Evolutionary conservation across 1,140 invertebrate species (phyloP).

Genomic region (Cydia pomonella): DNA sequence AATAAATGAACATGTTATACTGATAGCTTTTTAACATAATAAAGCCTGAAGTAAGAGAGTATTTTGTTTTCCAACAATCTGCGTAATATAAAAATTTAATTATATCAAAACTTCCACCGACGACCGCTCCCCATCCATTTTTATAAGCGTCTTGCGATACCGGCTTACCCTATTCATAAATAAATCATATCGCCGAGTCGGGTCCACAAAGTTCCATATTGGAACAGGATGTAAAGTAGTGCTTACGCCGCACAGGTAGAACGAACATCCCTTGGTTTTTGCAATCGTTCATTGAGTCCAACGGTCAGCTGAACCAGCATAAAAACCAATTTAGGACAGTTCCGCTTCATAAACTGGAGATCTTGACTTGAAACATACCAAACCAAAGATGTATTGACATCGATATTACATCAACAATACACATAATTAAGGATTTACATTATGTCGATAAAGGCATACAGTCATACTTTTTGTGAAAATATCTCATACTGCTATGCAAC

Average conservation of each 20-base stretch:
- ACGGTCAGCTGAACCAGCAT: neutral
- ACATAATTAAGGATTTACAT: too few relatives aligned
- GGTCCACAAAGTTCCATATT: conserved; percentile 25
- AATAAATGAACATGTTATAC: neutral
- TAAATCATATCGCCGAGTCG: conserved; percentile 22
- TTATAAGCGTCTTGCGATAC: conserved; percentile 3
- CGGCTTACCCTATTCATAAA: conserved; percentile 25
- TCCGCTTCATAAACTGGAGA: too few relatives aligned
- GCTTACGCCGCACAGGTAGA: conserved; percentile 8
- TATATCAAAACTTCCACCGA: neutral
- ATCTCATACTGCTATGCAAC: too few relatives aligned
- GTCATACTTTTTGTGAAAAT: too few relatives aligned
- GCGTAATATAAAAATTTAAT: neutral
- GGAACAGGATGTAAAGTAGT: conserved; percentile 25
- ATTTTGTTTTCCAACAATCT: neutral
- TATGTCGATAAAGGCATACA: too few relatives aligned
- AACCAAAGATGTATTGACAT: too few relatives aligned
- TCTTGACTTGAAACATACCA: too few relatives aligned
- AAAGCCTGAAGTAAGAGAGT: neutral
- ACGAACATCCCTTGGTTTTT: neutral
- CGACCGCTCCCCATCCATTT: neutral
- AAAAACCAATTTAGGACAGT: too few relatives aligned
- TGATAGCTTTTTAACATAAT: neutral
- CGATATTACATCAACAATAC: too few relatives aligned
- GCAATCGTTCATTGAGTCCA: neutral